Percentiles rank a stretch among this genome's conserved stretches.
These are phyloP conservation scores for Sepioteuthis lessoniana DNA, from an alignment of 2,888 invertebrate genomes.

Conservation along the genomic window DNA sequence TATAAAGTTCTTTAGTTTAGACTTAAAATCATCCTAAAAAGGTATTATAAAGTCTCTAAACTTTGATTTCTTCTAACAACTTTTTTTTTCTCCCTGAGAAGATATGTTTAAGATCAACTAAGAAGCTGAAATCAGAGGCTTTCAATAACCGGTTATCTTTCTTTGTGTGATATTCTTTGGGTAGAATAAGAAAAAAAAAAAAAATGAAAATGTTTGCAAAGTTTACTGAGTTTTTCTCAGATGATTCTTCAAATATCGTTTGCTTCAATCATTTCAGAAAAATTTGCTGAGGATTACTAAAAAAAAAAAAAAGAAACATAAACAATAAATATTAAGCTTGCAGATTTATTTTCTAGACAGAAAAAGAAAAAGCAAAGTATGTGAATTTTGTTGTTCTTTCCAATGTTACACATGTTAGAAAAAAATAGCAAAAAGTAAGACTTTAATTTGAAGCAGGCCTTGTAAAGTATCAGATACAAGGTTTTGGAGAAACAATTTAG, in stretches of 20 bases:
- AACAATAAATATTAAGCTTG: neutral
- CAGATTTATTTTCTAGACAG: neutral
- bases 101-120: too few relatives aligned
- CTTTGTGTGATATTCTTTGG: neutral
- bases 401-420: neutral
- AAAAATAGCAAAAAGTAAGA: neutral
- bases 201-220: slow-evolving; percentile 11
- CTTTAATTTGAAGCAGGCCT: neutral
- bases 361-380: neutral
- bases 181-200: neutral
- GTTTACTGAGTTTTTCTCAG: neutral
- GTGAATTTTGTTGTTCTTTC: neutral
- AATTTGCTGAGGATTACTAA: neutral
- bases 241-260: neutral
- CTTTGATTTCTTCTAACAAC: too few relatives aligned
- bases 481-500: neutral
- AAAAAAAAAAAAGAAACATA: neutral
- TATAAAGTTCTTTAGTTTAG: too few relatives aligned
- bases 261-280: neutral
- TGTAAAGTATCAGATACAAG: neutral
- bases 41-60: too few relatives aligned
- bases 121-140: neutral
- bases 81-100: too few relatives aligned
- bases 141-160: neutral
- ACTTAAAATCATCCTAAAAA: too few relatives aligned